phyloP scores from a whole-genome alignment of 2,113 vertebrate species.

The Carassius gibelio region DNA sequence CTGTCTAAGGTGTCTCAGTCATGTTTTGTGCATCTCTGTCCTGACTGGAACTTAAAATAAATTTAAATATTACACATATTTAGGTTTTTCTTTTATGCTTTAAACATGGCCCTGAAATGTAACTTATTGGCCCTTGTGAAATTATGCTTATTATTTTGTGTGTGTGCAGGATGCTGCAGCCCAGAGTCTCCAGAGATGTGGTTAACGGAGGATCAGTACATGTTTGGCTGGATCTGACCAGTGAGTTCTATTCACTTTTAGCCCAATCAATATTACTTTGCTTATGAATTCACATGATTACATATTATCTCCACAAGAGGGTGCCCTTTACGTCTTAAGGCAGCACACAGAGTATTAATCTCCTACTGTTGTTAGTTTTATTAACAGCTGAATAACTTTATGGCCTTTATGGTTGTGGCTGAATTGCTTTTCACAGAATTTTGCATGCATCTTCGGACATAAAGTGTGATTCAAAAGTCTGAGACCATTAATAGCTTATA shows the following conservation, averaged over 20 bases:
- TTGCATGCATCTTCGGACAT: too few relatives aligned
- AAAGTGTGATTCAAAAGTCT: too few relatives aligned
- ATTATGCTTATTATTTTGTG: neutral
- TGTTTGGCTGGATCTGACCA: conserved; percentile 79
- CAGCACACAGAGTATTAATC: too few relatives aligned
- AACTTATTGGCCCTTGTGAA: neutral
- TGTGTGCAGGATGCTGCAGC: conserved; percentile 68
- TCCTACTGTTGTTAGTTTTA: too few relatives aligned
- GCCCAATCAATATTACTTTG: neutral
- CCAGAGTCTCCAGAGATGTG: conserved; percentile 68
- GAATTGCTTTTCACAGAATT: too few relatives aligned
- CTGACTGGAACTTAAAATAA: neutral
- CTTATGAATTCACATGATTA: neutral
- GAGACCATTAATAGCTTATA: too few relatives aligned
- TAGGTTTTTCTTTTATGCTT: neutral
- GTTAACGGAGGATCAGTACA: conserved; percentile 77
- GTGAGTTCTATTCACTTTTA: conserved; percentile 60
- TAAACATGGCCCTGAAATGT: neutral
- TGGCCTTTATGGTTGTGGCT: too few relatives aligned
- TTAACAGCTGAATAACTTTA: too few relatives aligned
- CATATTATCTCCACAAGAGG: neutral
- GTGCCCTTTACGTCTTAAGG: neutral
- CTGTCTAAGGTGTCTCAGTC: neutral
- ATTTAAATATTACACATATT: neutral
- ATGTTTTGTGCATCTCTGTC: neutral